A percentile compares a stretch with the other conserved stretches of the same genome.
phyloP scores from a whole-genome alignment of 2,113 vertebrate species.

The Pituophis catenifer region DNA sequence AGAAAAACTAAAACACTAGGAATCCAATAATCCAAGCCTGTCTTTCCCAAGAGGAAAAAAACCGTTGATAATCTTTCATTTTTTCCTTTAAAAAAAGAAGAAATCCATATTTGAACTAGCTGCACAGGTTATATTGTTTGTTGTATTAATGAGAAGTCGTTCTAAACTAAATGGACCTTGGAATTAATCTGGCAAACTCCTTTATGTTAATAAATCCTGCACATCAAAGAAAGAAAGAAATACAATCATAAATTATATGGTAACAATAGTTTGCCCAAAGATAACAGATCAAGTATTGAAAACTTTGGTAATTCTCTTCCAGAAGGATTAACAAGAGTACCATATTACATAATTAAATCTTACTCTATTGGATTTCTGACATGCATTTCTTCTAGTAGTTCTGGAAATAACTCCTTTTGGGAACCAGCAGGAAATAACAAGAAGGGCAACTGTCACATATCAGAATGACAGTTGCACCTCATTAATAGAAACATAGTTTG shows the following conservation, averaged over 20 bases:
- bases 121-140: not conserved
- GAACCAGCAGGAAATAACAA: not conserved
- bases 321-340: not conserved
- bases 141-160: not conserved
- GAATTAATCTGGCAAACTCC: not conserved
- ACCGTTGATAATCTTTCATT: not conserved
- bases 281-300: not conserved
- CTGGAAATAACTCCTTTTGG: not conserved
- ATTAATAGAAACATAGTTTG: not conserved
- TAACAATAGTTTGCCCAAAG: not conserved
- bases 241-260: not conserved
- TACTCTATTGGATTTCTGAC: not conserved
- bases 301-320: not conserved
- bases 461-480: not conserved
- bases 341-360: not conserved
- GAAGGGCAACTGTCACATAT: not conserved
- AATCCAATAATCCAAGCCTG: not conserved
- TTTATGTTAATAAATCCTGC: not conserved
- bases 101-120: not conserved
- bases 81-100: slow-evolving; percentile 9
- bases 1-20: not conserved
- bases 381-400: not conserved
- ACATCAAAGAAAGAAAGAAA: not conserved
- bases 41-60: not conserved
- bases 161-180: not conserved